Evolutionary conservation across 2,888 invertebrate genomes (phyloP).

Genomic region (Drosophila trichaetosa): DNA sequence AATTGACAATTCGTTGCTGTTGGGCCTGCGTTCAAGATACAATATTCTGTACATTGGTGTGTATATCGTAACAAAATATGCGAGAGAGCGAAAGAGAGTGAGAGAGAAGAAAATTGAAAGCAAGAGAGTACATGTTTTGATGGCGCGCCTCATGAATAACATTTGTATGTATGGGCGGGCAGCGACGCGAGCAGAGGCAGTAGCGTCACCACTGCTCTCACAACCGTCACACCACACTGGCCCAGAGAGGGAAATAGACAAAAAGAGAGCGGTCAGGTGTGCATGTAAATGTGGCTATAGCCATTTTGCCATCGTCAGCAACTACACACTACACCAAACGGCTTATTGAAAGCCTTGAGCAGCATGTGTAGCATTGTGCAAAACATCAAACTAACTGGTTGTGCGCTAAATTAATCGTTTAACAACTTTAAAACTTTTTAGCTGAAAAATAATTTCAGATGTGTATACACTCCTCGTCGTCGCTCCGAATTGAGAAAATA

Average conservation of each 20-base stretch:
- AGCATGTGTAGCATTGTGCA: slow-evolving; percentile 6
- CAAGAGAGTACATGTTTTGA: slow-evolving; percentile 31
- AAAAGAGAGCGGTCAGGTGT: slow-evolving; percentile 41
- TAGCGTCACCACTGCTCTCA: slow-evolving; percentile 23
- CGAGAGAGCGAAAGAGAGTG: slow-evolving; percentile 10
- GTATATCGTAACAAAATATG: slow-evolving; percentile 14
- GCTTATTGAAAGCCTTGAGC: slow-evolving; percentile 15
- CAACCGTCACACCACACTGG: not conserved
- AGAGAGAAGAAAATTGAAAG: slow-evolving; percentile 17
- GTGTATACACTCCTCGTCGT: not conserved
- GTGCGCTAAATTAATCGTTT: slow-evolving; percentile 5
- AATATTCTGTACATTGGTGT: slow-evolving; percentile 37
- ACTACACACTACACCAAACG: slow-evolving; percentile 28
- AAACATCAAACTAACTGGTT: slow-evolving; percentile 3
- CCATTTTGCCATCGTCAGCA: slow-evolving; percentile 72
- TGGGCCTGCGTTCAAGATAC: slow-evolving; percentile 59
- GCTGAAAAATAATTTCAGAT: not conserved
- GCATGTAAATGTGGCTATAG: slow-evolving; percentile 21
- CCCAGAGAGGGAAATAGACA: slow-evolving; percentile 1
- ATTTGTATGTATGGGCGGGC: slow-evolving; percentile 22
- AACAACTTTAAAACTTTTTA: not conserved
- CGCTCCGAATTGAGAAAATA: not conserved
- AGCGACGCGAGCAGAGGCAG: slow-evolving; percentile 19
- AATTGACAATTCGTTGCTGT: slow-evolving; percentile 81
- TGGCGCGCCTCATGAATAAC: slow-evolving; percentile 42